These are phyloP conservation scores for Myanophis thanlyinensis DNA, from an alignment of 2,113 vertebrate genomes.

Conservation along the genomic window DNA sequence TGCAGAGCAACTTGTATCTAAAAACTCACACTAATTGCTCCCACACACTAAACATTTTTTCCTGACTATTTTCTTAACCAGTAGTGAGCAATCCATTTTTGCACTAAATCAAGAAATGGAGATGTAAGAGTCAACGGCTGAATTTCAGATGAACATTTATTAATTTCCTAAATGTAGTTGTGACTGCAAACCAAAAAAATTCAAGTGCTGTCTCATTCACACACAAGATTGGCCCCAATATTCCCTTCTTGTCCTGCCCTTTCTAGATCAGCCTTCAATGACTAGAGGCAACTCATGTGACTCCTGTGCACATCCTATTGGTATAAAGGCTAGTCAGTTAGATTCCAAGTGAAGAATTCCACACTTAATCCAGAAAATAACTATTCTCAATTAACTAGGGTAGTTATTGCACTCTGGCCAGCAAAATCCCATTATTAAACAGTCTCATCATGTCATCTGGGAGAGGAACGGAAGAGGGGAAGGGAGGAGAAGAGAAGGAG, in stretches of 20 bases:
- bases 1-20: conserved; percentile 1
- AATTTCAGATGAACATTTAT: neutral
- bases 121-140: neutral
- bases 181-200: neutral
- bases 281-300: no score
- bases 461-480: neutral
- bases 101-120: neutral
- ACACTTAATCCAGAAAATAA: neutral
- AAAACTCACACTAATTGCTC: conserved; percentile 13
- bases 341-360: neutral
- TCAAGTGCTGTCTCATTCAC: neutral
- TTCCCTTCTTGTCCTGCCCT: neutral
- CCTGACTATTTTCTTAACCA: neutral
- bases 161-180: neutral
- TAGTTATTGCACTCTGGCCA: neutral
- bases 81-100: accelerated
- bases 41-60: neutral
- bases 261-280: neutral
- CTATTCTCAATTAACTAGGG: neutral
- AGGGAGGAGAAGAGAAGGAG: neutral
- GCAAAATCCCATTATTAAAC: neutral
- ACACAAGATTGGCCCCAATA: neutral
- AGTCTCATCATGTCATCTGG: neutral
- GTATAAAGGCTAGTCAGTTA: neutral
- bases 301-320: neutral